Base-by-base conservation (phyloP, 2,888 invertebrate species). In the Linnaemya tessellans region DNA sequence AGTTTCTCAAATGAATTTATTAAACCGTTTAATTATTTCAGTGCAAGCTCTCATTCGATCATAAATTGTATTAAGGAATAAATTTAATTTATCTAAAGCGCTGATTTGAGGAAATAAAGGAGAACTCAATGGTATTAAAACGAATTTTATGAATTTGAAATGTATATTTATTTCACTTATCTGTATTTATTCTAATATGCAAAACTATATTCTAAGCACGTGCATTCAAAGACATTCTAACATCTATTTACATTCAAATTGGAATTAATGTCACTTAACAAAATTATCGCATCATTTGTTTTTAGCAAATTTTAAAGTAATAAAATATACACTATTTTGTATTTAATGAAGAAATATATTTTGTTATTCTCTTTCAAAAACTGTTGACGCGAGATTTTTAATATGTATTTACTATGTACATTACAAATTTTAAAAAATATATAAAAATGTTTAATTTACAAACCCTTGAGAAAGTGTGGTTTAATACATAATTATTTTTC, bases 221-320 rank as follows among this genome's bases (percentile, higher is more conserved):
- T 49, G 49, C 35, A 30, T 20, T 60, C 20, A 30, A 38, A 49
- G 15, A 60, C 58, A 43, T 56, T 73, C 58, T 60, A 49, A 56
- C 41, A 22, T 56, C 22, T 25, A 56, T 56, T 70, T 25, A 22
- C 35, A 46, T 49, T n/a, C 15, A 46, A 35, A 46, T n/a, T 15
- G 30, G 20, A 46, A 60, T 58, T 43, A 71, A 18, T 20, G 30
- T 60, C 58, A 58, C 18, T 58, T 30, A 43, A 71, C 22, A 41
- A 58, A 46, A 35, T 35, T 46, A 22, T 10, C 20, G 51, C 38
- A 74, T 54, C 13, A 54, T 54, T 68, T 54, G 22, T 22, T 38
- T 41, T 22, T 25, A 20, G 64, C 56, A 41, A 25, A 18, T 9
- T 41, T 15, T 1, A 43, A 41, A 43, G 7, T 56, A 35, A 11